These are phyloP conservation scores for Drosophila ambigua DNA, from an alignment of 1,140 invertebrate genomes.

Conservation along the genomic window DNA sequence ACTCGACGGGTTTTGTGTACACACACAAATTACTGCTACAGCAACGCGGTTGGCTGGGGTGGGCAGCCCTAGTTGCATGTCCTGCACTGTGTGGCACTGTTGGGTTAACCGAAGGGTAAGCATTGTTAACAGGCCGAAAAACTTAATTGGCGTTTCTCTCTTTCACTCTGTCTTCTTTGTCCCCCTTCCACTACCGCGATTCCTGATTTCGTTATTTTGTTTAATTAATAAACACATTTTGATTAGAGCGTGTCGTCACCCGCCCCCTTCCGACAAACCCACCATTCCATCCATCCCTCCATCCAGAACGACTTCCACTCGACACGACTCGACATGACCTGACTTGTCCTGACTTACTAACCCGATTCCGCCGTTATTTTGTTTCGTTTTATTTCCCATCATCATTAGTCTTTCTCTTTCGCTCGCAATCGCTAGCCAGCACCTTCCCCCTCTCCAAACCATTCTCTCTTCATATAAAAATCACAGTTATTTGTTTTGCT, in stretches of 20 bases:
- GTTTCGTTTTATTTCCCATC: slow-evolving; percentile 55
- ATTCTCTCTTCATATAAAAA: slow-evolving; percentile 44
- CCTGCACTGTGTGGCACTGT: slow-evolving; percentile 26
- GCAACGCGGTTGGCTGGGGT: background rate
- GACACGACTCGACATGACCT: slow-evolving; percentile 14
- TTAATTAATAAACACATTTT: slow-evolving; percentile 75
- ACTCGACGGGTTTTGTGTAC: slow-evolving; percentile 59
- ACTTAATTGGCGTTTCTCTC: slow-evolving; percentile 44
- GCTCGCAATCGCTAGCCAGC: background rate
- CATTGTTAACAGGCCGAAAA: slow-evolving; percentile 60
- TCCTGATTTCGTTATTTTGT: slow-evolving; percentile 56
- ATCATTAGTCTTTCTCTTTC: slow-evolving; percentile 50
- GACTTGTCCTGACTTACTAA: slow-evolving; percentile 49
- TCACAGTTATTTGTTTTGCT: slow-evolving; percentile 71
- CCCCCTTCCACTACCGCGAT: no score
- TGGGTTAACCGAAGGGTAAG: slow-evolving; percentile 61
- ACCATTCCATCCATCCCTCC: background rate
- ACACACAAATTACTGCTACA: slow-evolving; percentile 69
- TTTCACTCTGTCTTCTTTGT: slow-evolving; percentile 2
- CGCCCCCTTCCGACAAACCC: background rate
- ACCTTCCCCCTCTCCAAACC: background rate
- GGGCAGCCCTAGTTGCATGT: slow-evolving; percentile 13
- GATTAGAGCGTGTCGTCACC: slow-evolving; percentile 63
- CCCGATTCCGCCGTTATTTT: slow-evolving; percentile 30
- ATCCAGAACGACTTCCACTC: background rate